These are phyloP conservation scores for Campopleginae sp. DNA, from an alignment of 2,888 invertebrate species.

Conservation along the genomic window DNA sequence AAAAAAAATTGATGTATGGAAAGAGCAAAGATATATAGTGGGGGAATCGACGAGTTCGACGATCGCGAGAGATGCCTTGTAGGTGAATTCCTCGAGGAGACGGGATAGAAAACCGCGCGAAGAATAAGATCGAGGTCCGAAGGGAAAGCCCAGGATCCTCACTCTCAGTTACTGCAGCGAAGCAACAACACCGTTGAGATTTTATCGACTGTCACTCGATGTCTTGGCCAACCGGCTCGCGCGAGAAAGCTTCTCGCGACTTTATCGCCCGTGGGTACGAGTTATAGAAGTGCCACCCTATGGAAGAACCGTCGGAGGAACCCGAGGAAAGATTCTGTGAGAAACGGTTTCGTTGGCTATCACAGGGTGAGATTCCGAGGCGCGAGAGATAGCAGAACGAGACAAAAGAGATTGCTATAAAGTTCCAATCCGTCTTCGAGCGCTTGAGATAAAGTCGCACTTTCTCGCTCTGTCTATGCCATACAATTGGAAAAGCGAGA, in stretches of 20 bases:
- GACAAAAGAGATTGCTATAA: constrained; percentile 69
- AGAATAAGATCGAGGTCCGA: background rate
- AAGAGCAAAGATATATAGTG: background rate
- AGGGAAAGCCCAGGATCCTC: background rate
- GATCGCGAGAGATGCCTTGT: constrained; percentile 1
- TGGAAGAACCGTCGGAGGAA: constrained; percentile 46
- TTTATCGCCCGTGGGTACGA: constrained; percentile 75
- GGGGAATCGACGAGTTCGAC: constrained; percentile 58
- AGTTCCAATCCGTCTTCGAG: constrained; percentile 65
- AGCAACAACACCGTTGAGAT: constrained; percentile 57
- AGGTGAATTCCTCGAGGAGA: constrained; percentile 21
- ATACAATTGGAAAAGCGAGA: constrained; percentile 46
- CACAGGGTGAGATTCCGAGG: constrained; percentile 40
- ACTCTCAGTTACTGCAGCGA: constrained; percentile 13
- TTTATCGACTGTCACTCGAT: constrained; percentile 67
- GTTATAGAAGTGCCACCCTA: constrained; percentile 27
- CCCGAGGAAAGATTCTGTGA: background rate
- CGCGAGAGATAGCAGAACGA: constrained; percentile 65
- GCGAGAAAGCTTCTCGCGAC: constrained; percentile 64
- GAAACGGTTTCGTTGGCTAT: constrained; percentile 56
- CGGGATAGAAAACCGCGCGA: constrained; percentile 3
- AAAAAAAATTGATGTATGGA: background rate
- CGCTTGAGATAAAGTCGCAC: constrained; percentile 68
- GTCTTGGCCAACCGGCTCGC: constrained; percentile 36
- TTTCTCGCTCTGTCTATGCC: constrained; percentile 19